Evolutionary conservation across 1,140 invertebrate genomes (phyloP), one percentile per base, ranked within the genome.

Genomic region (Panagrolaimus sp.): DNA sequence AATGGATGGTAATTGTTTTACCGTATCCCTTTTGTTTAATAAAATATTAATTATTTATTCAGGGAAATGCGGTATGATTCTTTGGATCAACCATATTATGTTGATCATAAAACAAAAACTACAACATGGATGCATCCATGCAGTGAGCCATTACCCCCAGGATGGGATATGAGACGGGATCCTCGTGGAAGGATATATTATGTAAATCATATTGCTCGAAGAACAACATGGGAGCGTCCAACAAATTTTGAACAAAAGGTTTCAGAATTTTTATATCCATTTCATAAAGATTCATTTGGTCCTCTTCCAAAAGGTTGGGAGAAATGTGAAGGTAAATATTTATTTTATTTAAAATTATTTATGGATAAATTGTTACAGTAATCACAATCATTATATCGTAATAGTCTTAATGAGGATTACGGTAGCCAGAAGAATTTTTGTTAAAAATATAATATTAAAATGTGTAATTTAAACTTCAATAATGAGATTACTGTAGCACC

Each of bases 151-250:
- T 63, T 81, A 7, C 80, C 80, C 12, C 58, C 26, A 43, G 76
- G 76, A n/a, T 98, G 95, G 95, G 95, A 98, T 86, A 89, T 94
- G 83, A 86, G 94, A 69, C 87, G 93, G 71, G 95, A 98, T 86
- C 88, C 88, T 4, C 87, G 93, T 69, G 95, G 95, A 0, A 88
- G 95, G 69, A 92, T 96, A 64, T 98, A 98, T 85, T 98, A 98
- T 85, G 94, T 98, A 28, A 94, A 98, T 87, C 95, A 98, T 85
- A 97, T 96, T 85, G 95, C 93, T 21, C 87, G 85, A 70, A 94
- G 91, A 63, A 98, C 95, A 21, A 98, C 95, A 7, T 98, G 95
- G 95, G 94, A 98, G 84, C 87, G 94, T 67, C 95, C 95, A 45
- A 96, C 93, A 79, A 21, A 58, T 28, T 58, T 77, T 92, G 97